phyloP scores from a whole-genome alignment of 1,140 invertebrate species.

The Micrasema minimum region DNA sequence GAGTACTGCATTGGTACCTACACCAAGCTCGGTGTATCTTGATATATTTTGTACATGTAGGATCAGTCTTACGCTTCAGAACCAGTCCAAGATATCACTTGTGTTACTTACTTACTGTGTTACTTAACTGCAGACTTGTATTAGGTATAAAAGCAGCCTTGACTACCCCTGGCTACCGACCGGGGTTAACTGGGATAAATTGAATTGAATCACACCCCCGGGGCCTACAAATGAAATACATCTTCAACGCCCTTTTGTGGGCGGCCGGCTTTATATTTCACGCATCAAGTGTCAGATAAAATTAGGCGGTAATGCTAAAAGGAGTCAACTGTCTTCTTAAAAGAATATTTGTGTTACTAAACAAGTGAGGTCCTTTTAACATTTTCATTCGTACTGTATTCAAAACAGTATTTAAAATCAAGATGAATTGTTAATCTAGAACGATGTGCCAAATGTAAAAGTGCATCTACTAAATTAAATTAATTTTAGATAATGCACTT shows the following conservation, averaged over 20 bases:
- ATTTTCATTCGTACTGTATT: not conserved
- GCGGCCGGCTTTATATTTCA: slow-evolving; percentile 20
- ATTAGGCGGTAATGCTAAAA: slow-evolving; percentile 5
- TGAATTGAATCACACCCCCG: slow-evolving; percentile 53
- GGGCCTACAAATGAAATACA: slow-evolving; percentile 53
- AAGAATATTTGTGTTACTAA: not conserved
- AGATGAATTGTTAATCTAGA: not conserved
- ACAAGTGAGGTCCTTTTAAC: not conserved
- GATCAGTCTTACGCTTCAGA: too few species aligned
- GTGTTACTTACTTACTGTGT: too few species aligned
- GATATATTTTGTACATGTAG: too few species aligned
- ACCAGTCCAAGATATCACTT: too few species aligned
- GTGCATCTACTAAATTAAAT: not conserved
- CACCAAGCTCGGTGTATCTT: too few species aligned
- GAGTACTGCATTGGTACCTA: too few species aligned
- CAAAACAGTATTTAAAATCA: not conserved
- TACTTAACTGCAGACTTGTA: too few species aligned
- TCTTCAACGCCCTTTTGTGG: slow-evolving; percentile 44
- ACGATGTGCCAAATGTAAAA: not conserved
- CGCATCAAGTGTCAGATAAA: slow-evolving; percentile 3
- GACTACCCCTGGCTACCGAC: too few species aligned
- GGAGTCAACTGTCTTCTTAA: not conserved
- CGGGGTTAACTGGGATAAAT: slow-evolving; percentile 53
- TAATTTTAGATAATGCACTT: not conserved
- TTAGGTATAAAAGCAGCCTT: too few species aligned